phyloP scores from a whole-genome alignment of 2,888 invertebrate genomes.

The Nebria brevicollis region DNA sequence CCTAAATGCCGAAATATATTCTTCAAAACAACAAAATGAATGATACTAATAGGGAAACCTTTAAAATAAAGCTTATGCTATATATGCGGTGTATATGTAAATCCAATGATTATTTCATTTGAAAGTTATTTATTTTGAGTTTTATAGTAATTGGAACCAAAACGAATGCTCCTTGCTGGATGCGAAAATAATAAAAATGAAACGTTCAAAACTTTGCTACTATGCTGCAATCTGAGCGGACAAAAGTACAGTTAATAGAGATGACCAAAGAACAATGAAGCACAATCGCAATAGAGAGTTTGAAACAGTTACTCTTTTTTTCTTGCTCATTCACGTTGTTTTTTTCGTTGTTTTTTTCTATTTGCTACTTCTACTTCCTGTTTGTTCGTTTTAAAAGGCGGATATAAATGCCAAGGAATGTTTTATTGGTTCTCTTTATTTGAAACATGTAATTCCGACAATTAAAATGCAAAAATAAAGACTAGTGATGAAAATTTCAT shows the following conservation, averaged over 20 bases:
- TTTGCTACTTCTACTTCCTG: neutral
- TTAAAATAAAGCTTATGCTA: too few relatives aligned
- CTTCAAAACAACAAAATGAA: too few relatives aligned
- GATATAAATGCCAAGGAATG: neutral
- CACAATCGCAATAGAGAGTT: neutral
- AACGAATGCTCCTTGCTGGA: neutral
- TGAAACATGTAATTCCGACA: neutral
- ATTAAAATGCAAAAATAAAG: neutral
- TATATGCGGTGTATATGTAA: too few relatives aligned
- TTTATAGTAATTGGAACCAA: neutral
- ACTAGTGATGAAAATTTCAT: too few relatives aligned
- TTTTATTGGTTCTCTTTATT: neutral
- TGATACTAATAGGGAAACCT: too few relatives aligned
- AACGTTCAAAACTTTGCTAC: neutral
- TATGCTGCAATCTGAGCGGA: neutral
- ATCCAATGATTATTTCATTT: too few relatives aligned
- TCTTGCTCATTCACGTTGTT: neutral
- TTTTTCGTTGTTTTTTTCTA: neutral
- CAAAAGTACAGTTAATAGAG: constrained; percentile 1
- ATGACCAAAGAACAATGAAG: constrained; percentile 1
- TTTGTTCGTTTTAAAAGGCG: constrained; percentile 1
- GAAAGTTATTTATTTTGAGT: neutral
- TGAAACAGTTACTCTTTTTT: neutral
- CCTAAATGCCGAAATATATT: too few relatives aligned
- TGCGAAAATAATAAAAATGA: neutral